phyloP scores from a whole-genome alignment of 2,113 vertebrate species.

The Dipodomys spectabilis region DNA sequence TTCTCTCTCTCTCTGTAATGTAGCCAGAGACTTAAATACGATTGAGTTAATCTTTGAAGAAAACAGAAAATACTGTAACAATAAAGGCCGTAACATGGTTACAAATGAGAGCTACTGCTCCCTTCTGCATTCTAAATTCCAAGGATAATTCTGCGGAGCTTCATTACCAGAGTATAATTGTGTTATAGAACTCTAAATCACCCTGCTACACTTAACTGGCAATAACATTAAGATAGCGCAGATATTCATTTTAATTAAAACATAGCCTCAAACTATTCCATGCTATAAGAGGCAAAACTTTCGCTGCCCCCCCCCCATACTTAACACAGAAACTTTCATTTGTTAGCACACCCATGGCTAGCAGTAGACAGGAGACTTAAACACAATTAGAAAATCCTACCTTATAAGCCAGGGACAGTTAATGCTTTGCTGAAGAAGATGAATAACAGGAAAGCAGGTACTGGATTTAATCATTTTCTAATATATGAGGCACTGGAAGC shows the following conservation, averaged over 20 bases:
- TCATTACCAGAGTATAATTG: slow-evolving; percentile 90
- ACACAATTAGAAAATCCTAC: slow-evolving; percentile 82
- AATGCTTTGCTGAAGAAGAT: slow-evolving; percentile 65
- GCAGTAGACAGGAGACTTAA: slow-evolving; percentile 79
- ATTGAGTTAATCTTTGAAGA: slow-evolving; percentile 87
- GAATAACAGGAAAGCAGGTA: slow-evolving; percentile 34
- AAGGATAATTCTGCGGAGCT: slow-evolving; percentile 89
- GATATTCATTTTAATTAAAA: slow-evolving; percentile 94
- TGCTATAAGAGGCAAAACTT: slow-evolving; percentile 87
- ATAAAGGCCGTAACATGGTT: slow-evolving; percentile 87
- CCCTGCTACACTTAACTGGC: slow-evolving; percentile 90
- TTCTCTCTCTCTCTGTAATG: slow-evolving; percentile 74
- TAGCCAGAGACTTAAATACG: slow-evolving; percentile 86
- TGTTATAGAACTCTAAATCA: slow-evolving; percentile 92
- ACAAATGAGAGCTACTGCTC: slow-evolving; percentile 89
- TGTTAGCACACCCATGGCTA: slow-evolving; percentile 78
- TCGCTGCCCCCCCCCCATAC: background rate
- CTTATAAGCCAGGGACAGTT: slow-evolving; percentile 65
- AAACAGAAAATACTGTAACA: slow-evolving; percentile 90
- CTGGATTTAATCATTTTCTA: slow-evolving; percentile 43
- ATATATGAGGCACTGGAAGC: background rate
- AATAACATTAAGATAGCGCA: slow-evolving; percentile 91
- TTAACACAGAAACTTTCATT: slow-evolving; percentile 79
- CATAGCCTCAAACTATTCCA: slow-evolving; percentile 90
- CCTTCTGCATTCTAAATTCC: slow-evolving; percentile 89